Evolutionary conservation across 2,888 invertebrate genomes (phyloP).

Genomic region (Drepana falcataria): DNA sequence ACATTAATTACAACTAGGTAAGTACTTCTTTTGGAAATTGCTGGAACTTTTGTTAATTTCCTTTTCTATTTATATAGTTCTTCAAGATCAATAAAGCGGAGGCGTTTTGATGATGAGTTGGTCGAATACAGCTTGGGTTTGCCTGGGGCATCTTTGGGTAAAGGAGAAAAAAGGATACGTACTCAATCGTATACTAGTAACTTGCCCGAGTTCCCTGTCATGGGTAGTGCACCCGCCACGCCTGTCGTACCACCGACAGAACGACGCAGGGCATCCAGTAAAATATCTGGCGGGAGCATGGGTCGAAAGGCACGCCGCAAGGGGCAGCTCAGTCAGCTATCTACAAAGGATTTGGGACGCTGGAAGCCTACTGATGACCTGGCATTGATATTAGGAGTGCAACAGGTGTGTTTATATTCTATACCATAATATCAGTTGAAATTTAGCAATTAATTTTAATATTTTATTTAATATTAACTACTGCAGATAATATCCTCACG

Average conservation of each 20-base stretch:
- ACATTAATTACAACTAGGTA: background rate
- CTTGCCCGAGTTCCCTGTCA: conserved; percentile 63
- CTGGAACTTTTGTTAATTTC: background rate
- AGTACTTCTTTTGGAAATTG: background rate
- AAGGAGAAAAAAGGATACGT: conserved; percentile 67
- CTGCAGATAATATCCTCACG: too few species aligned
- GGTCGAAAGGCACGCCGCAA: conserved; percentile 78
- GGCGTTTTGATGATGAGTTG: conserved; percentile 97
- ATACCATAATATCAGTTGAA: background rate
- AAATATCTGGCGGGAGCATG: conserved; percentile 57
- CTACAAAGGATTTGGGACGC: conserved; percentile 91
- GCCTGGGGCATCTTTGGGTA: conserved; percentile 75
- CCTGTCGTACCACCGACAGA: conserved; percentile 42
- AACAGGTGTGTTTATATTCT: conserved; percentile 80
- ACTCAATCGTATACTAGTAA: conserved; percentile 75
- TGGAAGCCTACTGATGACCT: conserved; percentile 99
- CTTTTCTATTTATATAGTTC: conserved; percentile 80
- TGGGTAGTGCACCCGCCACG: conserved; percentile 35
- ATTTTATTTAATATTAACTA: too few species aligned
- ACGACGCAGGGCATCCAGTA: conserved; percentile 56
- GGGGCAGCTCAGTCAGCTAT: conserved; percentile 82
- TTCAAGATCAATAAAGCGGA: conserved; percentile 95
- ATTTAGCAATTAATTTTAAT: too few species aligned
- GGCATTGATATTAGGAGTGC: conserved; percentile 94
- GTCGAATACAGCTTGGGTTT: conserved; percentile 92